Percentiles rank a stretch among this genome's conserved stretches.
Conservation (phyloP, 2,113 vertebrate genomes). For the Clarias magur region DNA sequence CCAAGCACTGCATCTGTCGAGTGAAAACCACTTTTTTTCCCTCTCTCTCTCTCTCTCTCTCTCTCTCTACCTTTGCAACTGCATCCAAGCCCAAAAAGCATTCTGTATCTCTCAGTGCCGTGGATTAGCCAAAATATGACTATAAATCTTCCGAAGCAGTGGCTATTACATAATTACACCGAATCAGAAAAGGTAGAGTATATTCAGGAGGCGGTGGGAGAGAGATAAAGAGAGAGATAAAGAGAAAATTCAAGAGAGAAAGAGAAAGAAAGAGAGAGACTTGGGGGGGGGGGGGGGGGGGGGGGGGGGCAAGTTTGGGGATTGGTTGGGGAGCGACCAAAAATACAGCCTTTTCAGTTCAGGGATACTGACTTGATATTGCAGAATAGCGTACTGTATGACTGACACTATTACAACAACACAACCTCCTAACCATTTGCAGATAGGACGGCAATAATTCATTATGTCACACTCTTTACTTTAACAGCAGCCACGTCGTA, state of each 20-base stretch:
- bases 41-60: slow-evolving; percentile 46
- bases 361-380: not conserved
- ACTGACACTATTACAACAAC: slow-evolving; percentile 61
- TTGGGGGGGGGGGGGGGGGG: not conserved
- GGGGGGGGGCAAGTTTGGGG: no score
- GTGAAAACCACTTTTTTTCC: slow-evolving; percentile 72
- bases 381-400: slow-evolving; percentile 52
- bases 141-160: slow-evolving; percentile 50
- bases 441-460: slow-evolving; percentile 73
- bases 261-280: not conserved
- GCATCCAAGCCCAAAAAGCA: slow-evolving; percentile 67
- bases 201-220: not conserved
- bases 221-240: not conserved
- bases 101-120: slow-evolving; percentile 63
- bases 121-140: slow-evolving; percentile 62
- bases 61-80: slow-evolving; percentile 67
- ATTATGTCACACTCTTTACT: slow-evolving; percentile 68
- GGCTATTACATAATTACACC: not conserved
- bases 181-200: not conserved
- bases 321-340: no score
- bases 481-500: slow-evolving; percentile 59
- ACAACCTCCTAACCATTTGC: slow-evolving; percentile 65
- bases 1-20: slow-evolving; percentile 78
- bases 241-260: not conserved
- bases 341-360: not conserved